Evolutionary conservation across 2,888 invertebrate species (phyloP), one percentile per base, ranked within the genome.

Genomic region (Gymnocheta viridis): DNA sequence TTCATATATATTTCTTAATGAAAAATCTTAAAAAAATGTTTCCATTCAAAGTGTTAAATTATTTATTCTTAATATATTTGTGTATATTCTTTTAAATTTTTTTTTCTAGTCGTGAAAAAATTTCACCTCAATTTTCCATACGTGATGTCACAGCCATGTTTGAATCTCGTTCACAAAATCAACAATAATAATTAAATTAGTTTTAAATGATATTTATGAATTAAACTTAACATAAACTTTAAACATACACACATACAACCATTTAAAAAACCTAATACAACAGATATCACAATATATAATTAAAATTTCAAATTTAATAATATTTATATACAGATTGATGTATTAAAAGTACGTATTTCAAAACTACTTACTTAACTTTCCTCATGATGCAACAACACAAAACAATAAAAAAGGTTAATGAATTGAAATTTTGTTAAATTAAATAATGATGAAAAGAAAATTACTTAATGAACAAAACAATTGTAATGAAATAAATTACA

Each of bases 111-210:
- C 94, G 94, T 91, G 95, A 95, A 86, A 95, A 94, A 90, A 92
- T 94, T 82, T 95, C 95, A 38, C 95, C 95, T 10, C 94, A 95
- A 54, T 95, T 94, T 91, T 95, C 95, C 90, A 96, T 96, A 87
- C 94, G 95, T 88, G 96, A 96, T 90, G 96, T 96, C 94, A 95
- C 96, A 83, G 96, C 96, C 85, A 94, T 96, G 90, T 96, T 96
- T 90, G 96, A 96, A 92, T 95, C 95, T 89, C 95, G 95, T 90
- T 94, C 94, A 82, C 92, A 92, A 90, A 92, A 92, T 87, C 91
- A 92, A 88, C 91, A 91, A 88, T 86, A 85, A 80, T 87, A 64
- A 62, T 70, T 79, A 54, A 87, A 79, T 49, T 58, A 49, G 66
- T 82, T 73, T 38, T 64, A 79, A 58, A 66, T 81, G 86, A 85